These are phyloP conservation scores for Agrenia bidenticulata DNA, from an alignment of 2,888 invertebrate species.

Conservation along the genomic window DNA sequence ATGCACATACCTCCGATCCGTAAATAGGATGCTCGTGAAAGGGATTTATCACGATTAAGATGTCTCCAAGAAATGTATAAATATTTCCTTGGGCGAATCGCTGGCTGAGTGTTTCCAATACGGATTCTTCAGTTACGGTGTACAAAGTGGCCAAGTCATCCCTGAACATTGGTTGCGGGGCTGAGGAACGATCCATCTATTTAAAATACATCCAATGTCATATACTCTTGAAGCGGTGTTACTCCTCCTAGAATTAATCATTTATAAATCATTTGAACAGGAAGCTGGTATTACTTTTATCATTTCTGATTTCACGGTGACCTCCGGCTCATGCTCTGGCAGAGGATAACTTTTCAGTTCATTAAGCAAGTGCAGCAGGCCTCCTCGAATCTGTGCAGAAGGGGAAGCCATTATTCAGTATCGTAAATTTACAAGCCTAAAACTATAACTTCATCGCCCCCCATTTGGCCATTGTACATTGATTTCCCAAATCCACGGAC, in stretches of 20 bases:
- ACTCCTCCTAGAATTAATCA: too few species aligned
- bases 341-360: constrained; percentile 25
- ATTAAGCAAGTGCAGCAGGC: constrained; percentile 38
- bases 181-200: constrained; percentile 36
- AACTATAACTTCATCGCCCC: background rate
- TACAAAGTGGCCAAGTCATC: constrained; percentile 82
- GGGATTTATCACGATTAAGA: constrained; percentile 76
- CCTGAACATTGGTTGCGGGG: constrained; percentile 70
- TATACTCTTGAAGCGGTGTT: too few species aligned
- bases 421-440: background rate
- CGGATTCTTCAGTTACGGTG: constrained; percentile 69
- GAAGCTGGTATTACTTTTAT: constrained; percentile 18
- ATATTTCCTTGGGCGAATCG: constrained; percentile 68
- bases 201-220: background rate
- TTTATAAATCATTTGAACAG: too few species aligned
- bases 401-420: background rate
- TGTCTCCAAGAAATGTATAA: constrained; percentile 78
- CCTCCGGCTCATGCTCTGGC: constrained; percentile 53
- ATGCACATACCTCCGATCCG: constrained; percentile 64
- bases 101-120: constrained; percentile 69
- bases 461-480: too few species aligned
- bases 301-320: constrained; percentile 42
- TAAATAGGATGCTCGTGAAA: constrained; percentile 74
- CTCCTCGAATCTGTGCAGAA: constrained; percentile 27
- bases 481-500: too few species aligned